phyloP scores from a whole-genome alignment of 2,113 vertebrate species.

The Prinia subflava region DNA sequence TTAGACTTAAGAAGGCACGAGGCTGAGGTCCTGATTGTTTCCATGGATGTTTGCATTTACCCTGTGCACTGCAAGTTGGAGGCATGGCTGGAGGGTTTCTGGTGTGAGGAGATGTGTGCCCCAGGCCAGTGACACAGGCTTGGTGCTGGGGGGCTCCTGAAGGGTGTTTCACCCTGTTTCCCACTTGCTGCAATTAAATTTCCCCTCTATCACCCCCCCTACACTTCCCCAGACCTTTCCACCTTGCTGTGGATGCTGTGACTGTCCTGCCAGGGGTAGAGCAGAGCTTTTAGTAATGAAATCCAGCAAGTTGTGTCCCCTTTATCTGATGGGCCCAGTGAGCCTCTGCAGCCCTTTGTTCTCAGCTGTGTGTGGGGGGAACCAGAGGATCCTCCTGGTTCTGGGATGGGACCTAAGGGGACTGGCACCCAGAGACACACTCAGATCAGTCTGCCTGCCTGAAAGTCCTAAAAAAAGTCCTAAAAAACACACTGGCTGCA shows the following conservation, averaged over 20 bases:
- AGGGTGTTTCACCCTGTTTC: neutral
- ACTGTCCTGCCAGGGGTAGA: neutral
- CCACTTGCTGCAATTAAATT: neutral
- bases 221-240: neutral
- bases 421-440: neutral
- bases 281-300: neutral
- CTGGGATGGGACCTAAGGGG: neutral
- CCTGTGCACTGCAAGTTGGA: neutral
- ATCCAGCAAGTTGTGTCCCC: neutral
- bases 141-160: neutral
- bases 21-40: neutral
- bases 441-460: slow-evolving; percentile 6
- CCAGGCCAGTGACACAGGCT: neutral
- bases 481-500: slow-evolving; percentile 23
- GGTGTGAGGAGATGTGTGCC: neutral
- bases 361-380: neutral
- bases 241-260: neutral
- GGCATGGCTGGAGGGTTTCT: neutral
- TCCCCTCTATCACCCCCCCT: neutral
- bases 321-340: neutral
- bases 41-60: neutral
- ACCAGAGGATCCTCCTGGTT: neutral
- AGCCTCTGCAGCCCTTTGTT: neutral
- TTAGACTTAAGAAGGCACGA: accelerated
- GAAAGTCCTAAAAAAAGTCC: slow-evolving; percentile 19